Conservation (phyloP, 2,888 invertebrate genomes). For the Sipunculus nudus region DNA sequence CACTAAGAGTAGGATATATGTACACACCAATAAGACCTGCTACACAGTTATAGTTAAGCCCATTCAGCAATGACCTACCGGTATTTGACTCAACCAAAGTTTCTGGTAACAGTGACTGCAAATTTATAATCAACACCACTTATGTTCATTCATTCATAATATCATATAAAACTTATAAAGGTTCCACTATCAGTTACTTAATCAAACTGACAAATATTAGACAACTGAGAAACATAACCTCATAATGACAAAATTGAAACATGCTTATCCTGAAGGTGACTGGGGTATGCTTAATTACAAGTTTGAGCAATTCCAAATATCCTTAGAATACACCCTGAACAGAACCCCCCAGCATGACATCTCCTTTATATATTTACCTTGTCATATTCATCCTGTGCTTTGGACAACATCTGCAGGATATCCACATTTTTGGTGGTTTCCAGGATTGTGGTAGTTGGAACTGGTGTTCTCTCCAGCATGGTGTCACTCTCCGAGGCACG, state of each 20-base stretch:
- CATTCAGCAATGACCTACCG: too few relatives aligned
- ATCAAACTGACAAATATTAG: too few relatives aligned
- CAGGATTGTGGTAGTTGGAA: background rate
- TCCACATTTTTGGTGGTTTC: conserved; percentile 52
- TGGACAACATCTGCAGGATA: conserved; percentile 83
- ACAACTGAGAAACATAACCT: background rate
- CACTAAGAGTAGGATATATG: too few relatives aligned
- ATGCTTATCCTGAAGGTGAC: background rate
- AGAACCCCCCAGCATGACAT: background rate
- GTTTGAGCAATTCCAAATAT: background rate
- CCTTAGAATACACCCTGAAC: background rate
- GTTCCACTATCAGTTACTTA: too few relatives aligned
- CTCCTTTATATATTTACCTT: conserved; percentile 52
- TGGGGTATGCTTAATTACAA: background rate
- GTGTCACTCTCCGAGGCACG: conserved; percentile 52
- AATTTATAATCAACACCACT: too few relatives aligned
- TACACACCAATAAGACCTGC: too few relatives aligned
- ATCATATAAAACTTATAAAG: too few relatives aligned
- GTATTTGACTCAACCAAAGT: too few relatives aligned
- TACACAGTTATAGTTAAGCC: too few relatives aligned
- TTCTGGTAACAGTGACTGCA: too few relatives aligned
- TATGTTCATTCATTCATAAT: too few relatives aligned
- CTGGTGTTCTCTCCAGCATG: conserved; percentile 27
- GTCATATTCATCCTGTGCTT: conserved; percentile 89
- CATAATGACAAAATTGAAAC: background rate